Evolutionary conservation across 2,888 invertebrate genomes (phyloP).

Genomic region (Lithophane semibrunnea): DNA sequence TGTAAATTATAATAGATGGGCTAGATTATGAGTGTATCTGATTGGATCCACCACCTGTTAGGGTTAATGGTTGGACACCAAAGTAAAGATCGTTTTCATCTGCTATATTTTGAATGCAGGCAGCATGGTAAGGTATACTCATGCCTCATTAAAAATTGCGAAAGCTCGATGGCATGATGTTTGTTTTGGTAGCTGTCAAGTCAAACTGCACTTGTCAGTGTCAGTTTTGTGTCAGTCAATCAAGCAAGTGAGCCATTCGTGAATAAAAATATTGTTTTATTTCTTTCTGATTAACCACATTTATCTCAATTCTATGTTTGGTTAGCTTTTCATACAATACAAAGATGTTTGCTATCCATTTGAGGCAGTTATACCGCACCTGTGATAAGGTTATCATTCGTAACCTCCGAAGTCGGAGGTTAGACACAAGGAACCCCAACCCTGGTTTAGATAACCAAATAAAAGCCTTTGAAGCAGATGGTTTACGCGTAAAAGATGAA

Average conservation of each 20-base stretch:
- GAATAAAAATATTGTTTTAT: neutral
- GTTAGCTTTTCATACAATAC: neutral
- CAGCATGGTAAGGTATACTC: neutral
- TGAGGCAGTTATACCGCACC: conserved; percentile 75
- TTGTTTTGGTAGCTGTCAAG: neutral
- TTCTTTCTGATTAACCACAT: neutral
- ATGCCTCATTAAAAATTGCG: neutral
- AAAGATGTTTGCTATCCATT: conserved; percentile 77
- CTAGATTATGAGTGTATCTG: too few species aligned
- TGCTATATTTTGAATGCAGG: neutral
- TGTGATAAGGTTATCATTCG: conserved; percentile 80
- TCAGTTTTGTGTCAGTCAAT: neutral
- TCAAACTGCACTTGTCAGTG: conserved; percentile 3
- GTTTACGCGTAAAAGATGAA: conserved; percentile 76
- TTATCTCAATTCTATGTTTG: neutral
- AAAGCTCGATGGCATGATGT: neutral
- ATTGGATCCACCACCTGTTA: neutral
- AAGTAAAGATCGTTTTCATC: too few species aligned
- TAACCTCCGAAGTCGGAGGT: conserved; percentile 76
- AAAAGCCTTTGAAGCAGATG: conserved; percentile 77
- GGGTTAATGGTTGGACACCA: too few species aligned
- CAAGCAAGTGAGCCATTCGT: neutral
- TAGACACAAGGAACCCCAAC: conserved; percentile 72
- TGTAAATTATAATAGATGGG: too few species aligned
- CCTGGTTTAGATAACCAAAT: conserved; percentile 83